A percentile compares a stretch with the other conserved stretches of the same genome.
Conservation (phyloP, 2,888 invertebrate species). For the Odontothrips loti region DNA sequence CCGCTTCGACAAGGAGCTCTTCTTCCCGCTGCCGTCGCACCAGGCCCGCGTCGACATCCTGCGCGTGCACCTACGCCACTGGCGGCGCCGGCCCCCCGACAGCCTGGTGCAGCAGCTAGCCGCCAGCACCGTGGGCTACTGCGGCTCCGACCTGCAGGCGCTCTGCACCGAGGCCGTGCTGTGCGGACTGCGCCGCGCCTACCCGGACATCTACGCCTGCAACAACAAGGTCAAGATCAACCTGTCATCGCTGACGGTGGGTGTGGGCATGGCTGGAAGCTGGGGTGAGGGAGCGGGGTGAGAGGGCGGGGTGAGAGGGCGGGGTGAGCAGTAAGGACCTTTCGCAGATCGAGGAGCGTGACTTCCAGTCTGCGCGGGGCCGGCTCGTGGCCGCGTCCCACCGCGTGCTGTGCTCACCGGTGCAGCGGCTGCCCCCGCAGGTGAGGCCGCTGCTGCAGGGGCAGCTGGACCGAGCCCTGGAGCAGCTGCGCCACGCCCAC, state of each 20-base stretch:
- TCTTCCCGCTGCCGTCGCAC: conserved; percentile 51
- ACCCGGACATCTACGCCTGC: conserved; percentile 58
- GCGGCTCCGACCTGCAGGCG: conserved; percentile 61
- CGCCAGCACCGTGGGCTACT: conserved; percentile 51
- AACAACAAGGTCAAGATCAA: conserved; percentile 52
- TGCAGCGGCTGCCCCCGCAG: conserved; percentile 42
- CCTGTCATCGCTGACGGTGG: conserved; percentile 27
- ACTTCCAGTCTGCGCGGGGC: conserved; percentile 44
- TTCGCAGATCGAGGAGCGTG: conserved; percentile 43
- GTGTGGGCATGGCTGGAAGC: not conserved
- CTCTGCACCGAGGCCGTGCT: conserved; percentile 60
- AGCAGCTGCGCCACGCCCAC: not conserved
- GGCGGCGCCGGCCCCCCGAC: conserved; percentile 46
- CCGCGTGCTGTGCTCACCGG: conserved; percentile 41
- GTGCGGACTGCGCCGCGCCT: conserved; percentile 55
- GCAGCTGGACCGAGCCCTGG: conserved; percentile 34
- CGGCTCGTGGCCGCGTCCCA: conserved; percentile 44
- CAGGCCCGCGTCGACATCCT: conserved; percentile 49
- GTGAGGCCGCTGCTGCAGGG: not conserved
- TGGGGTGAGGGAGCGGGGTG: not conserved
- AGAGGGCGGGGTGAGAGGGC: not conserved
- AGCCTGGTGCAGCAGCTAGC: conserved; percentile 46
- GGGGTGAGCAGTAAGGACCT: no score
- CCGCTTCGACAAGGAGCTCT: conserved; percentile 55
- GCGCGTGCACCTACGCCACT: conserved; percentile 48